These are phyloP conservation scores for Dolichopus griseipennis DNA, from an alignment of 2,888 invertebrate genomes.

Conservation along the genomic window DNA sequence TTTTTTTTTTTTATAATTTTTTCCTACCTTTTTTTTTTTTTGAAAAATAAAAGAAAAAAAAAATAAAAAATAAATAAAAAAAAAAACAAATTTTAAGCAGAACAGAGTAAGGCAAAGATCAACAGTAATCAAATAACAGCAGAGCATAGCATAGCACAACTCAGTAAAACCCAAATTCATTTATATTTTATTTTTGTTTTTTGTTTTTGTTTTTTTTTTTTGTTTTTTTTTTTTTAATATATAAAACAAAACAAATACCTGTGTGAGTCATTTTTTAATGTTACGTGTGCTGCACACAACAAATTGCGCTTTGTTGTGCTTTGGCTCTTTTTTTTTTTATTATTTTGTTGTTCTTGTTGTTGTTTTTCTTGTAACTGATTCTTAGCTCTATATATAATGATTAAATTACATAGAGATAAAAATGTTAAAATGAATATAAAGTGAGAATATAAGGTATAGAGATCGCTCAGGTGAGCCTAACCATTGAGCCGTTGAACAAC, in stretches of 20 bases:
- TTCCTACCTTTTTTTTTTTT: not conserved
- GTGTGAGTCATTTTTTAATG: constrained; percentile 3
- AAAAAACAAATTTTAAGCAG: not conserved
- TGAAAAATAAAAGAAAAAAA: not conserved
- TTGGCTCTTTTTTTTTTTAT: no score
- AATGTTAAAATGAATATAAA: no score
- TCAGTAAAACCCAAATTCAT: not conserved
- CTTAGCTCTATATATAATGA: no score
- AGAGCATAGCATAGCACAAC: not conserved
- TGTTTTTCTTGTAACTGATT: no score
- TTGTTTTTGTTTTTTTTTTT: no score
- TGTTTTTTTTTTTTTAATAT: no score
- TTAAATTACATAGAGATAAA: no score
- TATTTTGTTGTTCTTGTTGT: no score
- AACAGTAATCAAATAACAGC: not conserved
- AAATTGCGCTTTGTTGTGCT: not conserved
- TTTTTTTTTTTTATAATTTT: not conserved
- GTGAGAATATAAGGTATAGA: not conserved
- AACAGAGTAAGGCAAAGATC: not conserved
- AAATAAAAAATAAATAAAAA: no score
- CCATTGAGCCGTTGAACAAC: constrained; percentile 2
- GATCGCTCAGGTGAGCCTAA: not conserved
- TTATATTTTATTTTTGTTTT: no score
- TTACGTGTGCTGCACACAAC: constrained; percentile 1
- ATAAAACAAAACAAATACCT: constrained; percentile 6